Evolutionary conservation across 2,888 invertebrate species (phyloP).

Genomic region (Erpobdella octoculata): DNA sequence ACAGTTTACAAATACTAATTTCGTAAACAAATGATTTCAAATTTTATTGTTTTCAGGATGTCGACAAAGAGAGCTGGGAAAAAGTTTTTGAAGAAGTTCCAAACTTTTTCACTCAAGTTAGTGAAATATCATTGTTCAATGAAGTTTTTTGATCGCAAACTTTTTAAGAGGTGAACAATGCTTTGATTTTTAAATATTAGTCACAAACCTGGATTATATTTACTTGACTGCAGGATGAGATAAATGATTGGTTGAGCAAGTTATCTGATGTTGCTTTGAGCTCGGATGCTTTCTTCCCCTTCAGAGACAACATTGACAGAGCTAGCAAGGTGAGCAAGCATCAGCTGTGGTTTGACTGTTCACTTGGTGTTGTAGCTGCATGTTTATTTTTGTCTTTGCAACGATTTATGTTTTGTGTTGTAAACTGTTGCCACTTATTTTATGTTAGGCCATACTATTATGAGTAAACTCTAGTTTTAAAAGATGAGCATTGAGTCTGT

Average conservation of each 20-base stretch:
- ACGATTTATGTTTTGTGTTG: not conserved
- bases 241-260: constrained; percentile 54
- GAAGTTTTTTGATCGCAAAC: not conserved
- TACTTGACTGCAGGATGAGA: too few relatives aligned
- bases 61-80: constrained; percentile 59
- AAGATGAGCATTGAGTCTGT: too few relatives aligned
- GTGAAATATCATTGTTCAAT: not conserved
- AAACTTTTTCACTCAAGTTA: constrained; percentile 61
- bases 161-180: too few relatives aligned
- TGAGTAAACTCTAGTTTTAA: too few relatives aligned
- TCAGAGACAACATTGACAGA: constrained; percentile 90
- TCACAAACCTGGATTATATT: too few relatives aligned
- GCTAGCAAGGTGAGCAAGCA: constrained; percentile 72
- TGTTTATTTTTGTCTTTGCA: not conserved
- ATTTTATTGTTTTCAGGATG: constrained; percentile 31
- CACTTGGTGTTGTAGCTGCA: not conserved
- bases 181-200: too few relatives aligned
- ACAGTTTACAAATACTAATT: too few relatives aligned
- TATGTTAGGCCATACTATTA: too few relatives aligned
- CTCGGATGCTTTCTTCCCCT: constrained; percentile 97
- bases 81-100: constrained; percentile 69
- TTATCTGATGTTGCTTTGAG: constrained; percentile 69
- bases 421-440: not conserved
- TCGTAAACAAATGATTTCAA: too few relatives aligned
- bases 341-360: too few relatives aligned